phyloP scores from a whole-genome alignment of 2,888 invertebrate genomes.

The Macaria liturata region DNA sequence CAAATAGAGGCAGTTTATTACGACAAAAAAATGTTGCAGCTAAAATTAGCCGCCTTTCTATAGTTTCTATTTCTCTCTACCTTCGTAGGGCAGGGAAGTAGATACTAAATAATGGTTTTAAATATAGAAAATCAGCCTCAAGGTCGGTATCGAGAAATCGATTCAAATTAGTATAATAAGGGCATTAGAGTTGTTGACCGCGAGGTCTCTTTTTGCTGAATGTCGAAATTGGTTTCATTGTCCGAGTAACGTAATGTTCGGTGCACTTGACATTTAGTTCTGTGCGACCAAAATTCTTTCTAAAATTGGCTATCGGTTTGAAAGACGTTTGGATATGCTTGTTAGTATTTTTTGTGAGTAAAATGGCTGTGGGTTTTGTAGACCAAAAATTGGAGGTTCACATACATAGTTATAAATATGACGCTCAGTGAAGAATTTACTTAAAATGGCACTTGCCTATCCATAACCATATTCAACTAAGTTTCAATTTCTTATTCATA shows the following conservation, averaged over 20 bases:
- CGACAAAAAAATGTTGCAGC: conserved; percentile 10
- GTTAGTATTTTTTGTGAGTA: too few species aligned
- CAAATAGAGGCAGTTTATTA: conserved; percentile 7
- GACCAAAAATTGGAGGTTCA: too few species aligned
- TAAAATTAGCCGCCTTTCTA: conserved; percentile 25
- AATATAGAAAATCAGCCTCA: conserved; percentile 38
- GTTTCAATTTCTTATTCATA: too few species aligned
- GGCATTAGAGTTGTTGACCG: conserved; percentile 53
- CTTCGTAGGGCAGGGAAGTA: conserved; percentile 26
- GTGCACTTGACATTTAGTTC: conserved; percentile 34
- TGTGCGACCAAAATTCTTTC: conserved; percentile 13
- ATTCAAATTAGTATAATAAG: conserved; percentile 64
- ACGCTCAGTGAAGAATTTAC: too few species aligned
- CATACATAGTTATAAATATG: too few species aligned
- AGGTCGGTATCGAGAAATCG: conserved; percentile 67
- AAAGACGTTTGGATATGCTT: not conserved
- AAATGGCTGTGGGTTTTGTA: too few species aligned
- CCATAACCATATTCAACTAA: too few species aligned
- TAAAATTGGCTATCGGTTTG: not conserved
- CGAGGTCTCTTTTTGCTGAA: conserved; percentile 71
- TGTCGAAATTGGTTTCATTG: conserved; percentile 56
- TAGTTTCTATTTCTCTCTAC: not conserved
- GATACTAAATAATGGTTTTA: conserved; percentile 22
- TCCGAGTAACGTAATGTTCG: conserved; percentile 43
- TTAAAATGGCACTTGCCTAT: too few species aligned